Evolutionary conservation across 2,888 invertebrate genomes (phyloP), one percentile per base, ranked within the genome.

Genomic region (Macrosoma leucophasiata): DNA sequence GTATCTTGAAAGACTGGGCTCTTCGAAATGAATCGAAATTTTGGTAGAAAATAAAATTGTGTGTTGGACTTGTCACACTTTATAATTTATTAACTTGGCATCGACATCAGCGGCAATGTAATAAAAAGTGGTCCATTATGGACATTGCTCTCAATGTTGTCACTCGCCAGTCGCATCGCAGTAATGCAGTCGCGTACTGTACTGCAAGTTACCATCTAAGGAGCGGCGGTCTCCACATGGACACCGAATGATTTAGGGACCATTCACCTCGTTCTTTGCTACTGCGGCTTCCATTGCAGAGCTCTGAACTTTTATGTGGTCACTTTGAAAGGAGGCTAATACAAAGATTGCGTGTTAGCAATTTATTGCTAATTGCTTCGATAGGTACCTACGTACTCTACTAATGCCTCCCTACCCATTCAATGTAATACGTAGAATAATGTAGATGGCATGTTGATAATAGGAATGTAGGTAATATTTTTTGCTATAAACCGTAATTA

Each of bases 191-290:
- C 25, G 37, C 30, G 46, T 42, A 48, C 45, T 49, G 55, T 53
- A 49, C 55, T 55, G 62, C 75, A 74, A 73, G 65, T 50, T 79
- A 62, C 77, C 77, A 58, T 76, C 57, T 78, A 74, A 56, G 75
- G 76, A 63, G 46, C 47, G 59, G 46, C 45, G 49, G 42, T 39
- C 48, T 48, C 48, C 46, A 48, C 47, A 47, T 43, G 46, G 38
- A 29, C 53, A 43, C 48, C 49, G 60, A 65, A 62, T 70, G 63
- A 63, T 64, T 69, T 58, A 65, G 57, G 62, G 67, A 74, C 60
- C 74, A 45, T 77, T 79, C 70, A 75, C 75, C 76, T 75, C 73
- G 56, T 45, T 50, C 59, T 57, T 50, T 29, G 56, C 55, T 15
- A 18, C 20, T 33, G 10, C 14, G 22, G 21, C 7, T 14, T 8